phyloP scores from a whole-genome alignment of 1,140 invertebrate species.

The Drosophila melanogaster region DNA sequence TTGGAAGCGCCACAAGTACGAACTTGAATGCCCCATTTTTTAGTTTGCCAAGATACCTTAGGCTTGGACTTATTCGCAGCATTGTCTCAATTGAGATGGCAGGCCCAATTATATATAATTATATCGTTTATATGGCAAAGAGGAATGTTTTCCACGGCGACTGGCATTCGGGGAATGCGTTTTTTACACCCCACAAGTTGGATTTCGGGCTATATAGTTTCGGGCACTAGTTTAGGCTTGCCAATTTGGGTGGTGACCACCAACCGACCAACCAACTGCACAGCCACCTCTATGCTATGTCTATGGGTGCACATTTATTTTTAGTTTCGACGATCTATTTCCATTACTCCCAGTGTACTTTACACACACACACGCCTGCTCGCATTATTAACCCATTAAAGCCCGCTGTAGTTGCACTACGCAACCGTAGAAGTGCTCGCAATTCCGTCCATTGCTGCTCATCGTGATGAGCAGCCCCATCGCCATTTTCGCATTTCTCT shows the following conservation, averaged over 20 bases:
- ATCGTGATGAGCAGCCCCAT: not conserved
- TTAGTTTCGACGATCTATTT: too few relatives aligned
- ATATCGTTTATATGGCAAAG: slow-evolving; percentile 44
- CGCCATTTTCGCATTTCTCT: slow-evolving; percentile 25
- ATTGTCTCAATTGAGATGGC: slow-evolving; percentile 15
- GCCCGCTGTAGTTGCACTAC: slow-evolving; percentile 12
- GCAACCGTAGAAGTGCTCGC: slow-evolving; percentile 27
- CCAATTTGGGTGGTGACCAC: slow-evolving; percentile 43
- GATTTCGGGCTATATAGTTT: slow-evolving; percentile 37
- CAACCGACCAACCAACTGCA: slow-evolving; percentile 13
- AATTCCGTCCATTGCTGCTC: slow-evolving; percentile 28
- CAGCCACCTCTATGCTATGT: not conserved
- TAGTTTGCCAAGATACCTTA: not conserved
- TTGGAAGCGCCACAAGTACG: too few relatives aligned
- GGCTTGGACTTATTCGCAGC: not conserved
- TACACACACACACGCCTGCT: slow-evolving; percentile 1
- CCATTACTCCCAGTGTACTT: slow-evolving; percentile 9
- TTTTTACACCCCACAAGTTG: slow-evolving; percentile 56
- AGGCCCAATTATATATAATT: too few relatives aligned
- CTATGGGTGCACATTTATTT: not conserved
- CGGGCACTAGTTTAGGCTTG: slow-evolving; percentile 42
- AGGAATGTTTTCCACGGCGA: slow-evolving; percentile 17
- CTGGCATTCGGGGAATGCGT: slow-evolving; percentile 24
- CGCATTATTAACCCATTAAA: slow-evolving; percentile 68
- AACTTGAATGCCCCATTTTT: too few relatives aligned